Percentiles rank a stretch among this genome's conserved stretches.
These are phyloP conservation scores for Semaprochilodus insignis DNA, from an alignment of 2,797 vertebrate species.

Conservation along the genomic window DNA sequence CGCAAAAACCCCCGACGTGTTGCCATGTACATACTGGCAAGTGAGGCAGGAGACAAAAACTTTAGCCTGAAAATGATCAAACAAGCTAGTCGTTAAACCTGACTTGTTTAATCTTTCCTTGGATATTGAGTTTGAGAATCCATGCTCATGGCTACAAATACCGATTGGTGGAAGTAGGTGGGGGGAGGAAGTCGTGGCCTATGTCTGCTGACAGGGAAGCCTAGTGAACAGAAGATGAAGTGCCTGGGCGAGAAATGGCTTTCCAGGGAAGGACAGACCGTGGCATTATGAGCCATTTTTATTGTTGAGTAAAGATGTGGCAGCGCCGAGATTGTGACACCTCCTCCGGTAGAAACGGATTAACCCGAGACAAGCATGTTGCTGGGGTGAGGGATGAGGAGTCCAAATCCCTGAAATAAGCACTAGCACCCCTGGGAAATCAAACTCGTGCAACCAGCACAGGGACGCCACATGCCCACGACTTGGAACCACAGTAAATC, in stretches of 20 bases:
- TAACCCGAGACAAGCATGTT: slow-evolving; percentile 67
- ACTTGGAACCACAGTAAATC: slow-evolving; percentile 65
- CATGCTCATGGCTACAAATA: slow-evolving; percentile 16
- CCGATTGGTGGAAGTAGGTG: slow-evolving; percentile 3
- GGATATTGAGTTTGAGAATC: neutral
- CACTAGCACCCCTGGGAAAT: slow-evolving; percentile 75
- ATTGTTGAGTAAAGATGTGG: slow-evolving; percentile 67
- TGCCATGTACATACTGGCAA: slow-evolving; percentile 3
- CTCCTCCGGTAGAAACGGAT: slow-evolving; percentile 56
- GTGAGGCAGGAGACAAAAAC: neutral
- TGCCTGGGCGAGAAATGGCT: slow-evolving; percentile 42
- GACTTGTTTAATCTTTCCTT: slow-evolving; percentile 36
- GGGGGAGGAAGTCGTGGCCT: neutral
- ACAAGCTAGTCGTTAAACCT: slow-evolving; percentile 26
- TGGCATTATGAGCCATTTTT: slow-evolving; percentile 60
- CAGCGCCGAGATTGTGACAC: slow-evolving; percentile 62
- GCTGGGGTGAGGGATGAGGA: slow-evolving; percentile 73
- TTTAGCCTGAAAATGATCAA: neutral
- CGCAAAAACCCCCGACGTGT: slow-evolving; percentile 29
- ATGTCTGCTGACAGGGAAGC: slow-evolving; percentile 11
- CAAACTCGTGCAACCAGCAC: slow-evolving; percentile 62
- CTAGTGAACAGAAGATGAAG: slow-evolving; percentile 45
- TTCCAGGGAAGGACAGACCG: slow-evolving; percentile 44
- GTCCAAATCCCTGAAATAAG: slow-evolving; percentile 73
- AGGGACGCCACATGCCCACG: slow-evolving; percentile 58